Conservation (phyloP, 2,888 invertebrate species). For the Drosophila mimica region DNA sequence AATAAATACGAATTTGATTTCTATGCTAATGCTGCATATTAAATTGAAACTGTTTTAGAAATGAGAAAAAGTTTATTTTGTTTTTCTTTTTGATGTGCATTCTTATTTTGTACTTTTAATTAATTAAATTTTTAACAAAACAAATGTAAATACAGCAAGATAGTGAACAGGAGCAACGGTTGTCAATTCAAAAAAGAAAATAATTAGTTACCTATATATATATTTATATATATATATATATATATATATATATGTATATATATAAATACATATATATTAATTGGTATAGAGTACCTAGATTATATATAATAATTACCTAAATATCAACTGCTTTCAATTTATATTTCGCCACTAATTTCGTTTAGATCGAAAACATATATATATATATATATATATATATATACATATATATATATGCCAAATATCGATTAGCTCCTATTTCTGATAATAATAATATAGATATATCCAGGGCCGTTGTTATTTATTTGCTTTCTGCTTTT, state of each 20-base stretch:
- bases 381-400: neutral
- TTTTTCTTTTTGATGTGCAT: neutral
- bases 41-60: slow-evolving; percentile 3
- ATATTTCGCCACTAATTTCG: neutral
- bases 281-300: neutral
- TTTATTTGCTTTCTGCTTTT: neutral
- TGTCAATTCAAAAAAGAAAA: slow-evolving; percentile 41
- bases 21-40: slow-evolving; percentile 38
- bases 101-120: neutral
- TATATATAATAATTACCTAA: neutral
- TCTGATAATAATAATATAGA: neutral
- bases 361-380: neutral
- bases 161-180: slow-evolving; percentile 32
- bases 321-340: neutral
- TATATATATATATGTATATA: neutral
- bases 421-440: neutral
- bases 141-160: slow-evolving; percentile 34
- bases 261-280: neutral
- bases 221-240: neutral
- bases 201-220: slow-evolving; percentile 3
- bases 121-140: neutral
- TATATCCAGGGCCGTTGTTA: neutral
- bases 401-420: neutral
- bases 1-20: slow-evolving; percentile 24
- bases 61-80: neutral